These are phyloP conservation scores for Luperina nickerlii DNA, from an alignment of 2,888 invertebrate species.

Conservation along the genomic window DNA sequence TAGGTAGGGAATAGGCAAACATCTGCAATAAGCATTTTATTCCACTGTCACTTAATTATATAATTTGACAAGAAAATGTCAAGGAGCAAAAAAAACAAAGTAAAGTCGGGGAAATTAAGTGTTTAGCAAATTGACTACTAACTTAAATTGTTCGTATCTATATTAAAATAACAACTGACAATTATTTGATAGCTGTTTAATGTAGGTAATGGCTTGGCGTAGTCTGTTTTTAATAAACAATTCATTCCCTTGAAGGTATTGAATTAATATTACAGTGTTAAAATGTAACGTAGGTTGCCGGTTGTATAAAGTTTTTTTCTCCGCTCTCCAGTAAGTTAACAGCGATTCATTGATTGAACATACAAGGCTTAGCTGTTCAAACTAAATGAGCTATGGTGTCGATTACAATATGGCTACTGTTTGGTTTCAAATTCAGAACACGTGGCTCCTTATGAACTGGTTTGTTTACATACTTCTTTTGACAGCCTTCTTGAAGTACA, in stretches of 20 bases:
- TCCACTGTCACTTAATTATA: not conserved
- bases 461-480: not conserved
- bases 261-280: too few relatives aligned
- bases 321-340: not conserved
- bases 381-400: conserved; percentile 26
- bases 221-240: not conserved
- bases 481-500: not conserved
- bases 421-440: conserved; percentile 26
- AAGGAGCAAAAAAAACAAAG: not conserved
- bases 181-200: not conserved
- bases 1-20: not conserved
- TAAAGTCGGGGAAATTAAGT: not conserved
- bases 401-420: conserved; percentile 43
- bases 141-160: not conserved
- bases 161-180: not conserved
- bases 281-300: not conserved
- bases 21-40: not conserved
- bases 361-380: conserved; percentile 20
- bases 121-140: not conserved
- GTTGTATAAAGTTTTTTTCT: not conserved
- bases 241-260: not conserved
- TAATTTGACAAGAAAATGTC: not conserved
- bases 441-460: not conserved
- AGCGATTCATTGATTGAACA: conserved; percentile 13
- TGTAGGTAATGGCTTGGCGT: too few relatives aligned